Percentiles rank a stretch among this genome's conserved stretches.
Evolutionary conservation across 1,140 invertebrate genomes (phyloP).

Genomic region (Microplitis mediator): DNA sequence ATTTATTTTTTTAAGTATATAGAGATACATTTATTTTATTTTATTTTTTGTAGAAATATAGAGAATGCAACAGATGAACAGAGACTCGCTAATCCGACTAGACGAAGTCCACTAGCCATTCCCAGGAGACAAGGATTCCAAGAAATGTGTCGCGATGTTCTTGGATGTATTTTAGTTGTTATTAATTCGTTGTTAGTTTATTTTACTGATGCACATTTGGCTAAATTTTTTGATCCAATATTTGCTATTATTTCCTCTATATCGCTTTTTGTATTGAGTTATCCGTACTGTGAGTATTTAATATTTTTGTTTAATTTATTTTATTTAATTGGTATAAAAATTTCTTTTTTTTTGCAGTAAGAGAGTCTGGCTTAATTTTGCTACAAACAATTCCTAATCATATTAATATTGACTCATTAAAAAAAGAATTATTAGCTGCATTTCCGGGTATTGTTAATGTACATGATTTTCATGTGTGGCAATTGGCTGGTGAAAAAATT

Average conservation of each 20-base stretch:
- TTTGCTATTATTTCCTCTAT: slow-evolving; percentile 72
- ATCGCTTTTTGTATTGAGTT: slow-evolving; percentile 69
- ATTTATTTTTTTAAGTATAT: slow-evolving; percentile 38
- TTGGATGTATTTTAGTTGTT: slow-evolving; percentile 73
- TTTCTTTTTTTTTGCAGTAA: slow-evolving; percentile 65
- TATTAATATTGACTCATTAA: slow-evolving; percentile 74
- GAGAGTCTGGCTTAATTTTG: slow-evolving; percentile 78
- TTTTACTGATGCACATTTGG: slow-evolving; percentile 65
- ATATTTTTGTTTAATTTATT: neutral
- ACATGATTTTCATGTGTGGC: slow-evolving; percentile 84
- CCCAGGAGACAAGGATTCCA: slow-evolving; percentile 57
- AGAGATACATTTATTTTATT: slow-evolving; percentile 52
- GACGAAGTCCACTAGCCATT: slow-evolving; percentile 50
- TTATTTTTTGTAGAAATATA: slow-evolving; percentile 42
- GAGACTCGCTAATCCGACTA: slow-evolving; percentile 54
- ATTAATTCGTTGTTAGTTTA: slow-evolving; percentile 70
- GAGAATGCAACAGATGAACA: slow-evolving; percentile 56
- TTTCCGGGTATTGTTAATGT: slow-evolving; percentile 82
- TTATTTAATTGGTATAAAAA: slow-evolving; percentile 19
- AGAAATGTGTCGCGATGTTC: slow-evolving; percentile 70
- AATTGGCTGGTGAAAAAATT: slow-evolving; percentile 72
- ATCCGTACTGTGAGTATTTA: slow-evolving; percentile 73
- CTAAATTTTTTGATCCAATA: slow-evolving; percentile 76
- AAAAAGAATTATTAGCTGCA: slow-evolving; percentile 67
- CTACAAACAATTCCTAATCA: slow-evolving; percentile 82